phyloP scores from a whole-genome alignment of 2,113 vertebrate species.

The Mellivora capensis region DNA sequence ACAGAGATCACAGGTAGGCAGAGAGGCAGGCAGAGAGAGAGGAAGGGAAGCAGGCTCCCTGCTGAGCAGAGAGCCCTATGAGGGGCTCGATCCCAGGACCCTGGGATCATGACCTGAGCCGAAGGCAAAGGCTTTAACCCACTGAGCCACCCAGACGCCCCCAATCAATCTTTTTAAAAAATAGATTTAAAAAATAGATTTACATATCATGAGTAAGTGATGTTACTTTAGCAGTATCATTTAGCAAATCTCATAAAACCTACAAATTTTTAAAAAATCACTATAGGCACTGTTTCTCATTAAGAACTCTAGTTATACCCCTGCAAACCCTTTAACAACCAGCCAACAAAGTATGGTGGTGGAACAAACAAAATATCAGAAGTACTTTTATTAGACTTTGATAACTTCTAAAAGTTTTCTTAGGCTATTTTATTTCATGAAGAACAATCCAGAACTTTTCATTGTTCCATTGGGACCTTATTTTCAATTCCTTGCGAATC shows the following conservation, averaged over 20 bases:
- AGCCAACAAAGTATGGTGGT: neutral
- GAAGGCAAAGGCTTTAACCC: too few relatives aligned
- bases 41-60: too few relatives aligned
- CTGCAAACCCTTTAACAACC: neutral
- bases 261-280: neutral
- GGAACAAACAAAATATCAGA: neutral
- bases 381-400: neutral
- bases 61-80: too few relatives aligned
- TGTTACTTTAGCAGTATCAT: neutral
- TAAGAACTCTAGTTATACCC: neutral
- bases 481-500: neutral
- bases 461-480: neutral
- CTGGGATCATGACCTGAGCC: too few relatives aligned
- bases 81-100: too few relatives aligned
- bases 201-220: neutral
- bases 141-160: too few relatives aligned
- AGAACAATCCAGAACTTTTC: neutral
- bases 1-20: too few relatives aligned
- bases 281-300: neutral
- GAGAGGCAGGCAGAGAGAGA: too few relatives aligned
- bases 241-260: neutral
- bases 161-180: neutral
- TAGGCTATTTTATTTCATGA: neutral
- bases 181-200: neutral
- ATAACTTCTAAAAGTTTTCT: neutral